Evolutionary conservation across 2,113 vertebrate species (phyloP).

Genomic region (Struthidea cinerea): DNA sequence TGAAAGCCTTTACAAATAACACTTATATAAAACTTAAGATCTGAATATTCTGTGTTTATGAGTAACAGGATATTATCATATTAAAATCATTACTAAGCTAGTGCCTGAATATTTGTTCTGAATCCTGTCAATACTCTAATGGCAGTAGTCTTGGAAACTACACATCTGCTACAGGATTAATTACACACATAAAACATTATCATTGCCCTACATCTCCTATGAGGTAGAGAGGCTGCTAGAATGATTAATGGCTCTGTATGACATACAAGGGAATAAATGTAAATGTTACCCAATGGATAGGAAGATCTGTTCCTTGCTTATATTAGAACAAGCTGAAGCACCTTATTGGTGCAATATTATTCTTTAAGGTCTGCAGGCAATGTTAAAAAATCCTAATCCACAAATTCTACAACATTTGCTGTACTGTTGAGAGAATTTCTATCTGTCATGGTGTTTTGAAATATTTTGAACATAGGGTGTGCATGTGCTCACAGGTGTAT

Average conservation of each 20-base stretch:
- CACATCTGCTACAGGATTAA: slow-evolving; percentile 76
- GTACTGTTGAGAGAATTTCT: not conserved
- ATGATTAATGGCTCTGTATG: slow-evolving; percentile 67
- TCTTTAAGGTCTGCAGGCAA: not conserved
- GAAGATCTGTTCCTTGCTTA: slow-evolving; percentile 25
- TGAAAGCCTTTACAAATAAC: slow-evolving; percentile 55
- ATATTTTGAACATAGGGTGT: not conserved
- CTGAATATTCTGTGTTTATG: slow-evolving; percentile 57
- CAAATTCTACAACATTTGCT: not conserved
- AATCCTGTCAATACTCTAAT: slow-evolving; percentile 72
- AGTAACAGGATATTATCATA: slow-evolving; percentile 61
- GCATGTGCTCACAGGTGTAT: rapidly evolving
- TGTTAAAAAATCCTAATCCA: not conserved
- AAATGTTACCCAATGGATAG: slow-evolving; percentile 44
- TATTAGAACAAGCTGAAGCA: slow-evolving; percentile 30
- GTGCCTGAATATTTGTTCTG: slow-evolving; percentile 53
- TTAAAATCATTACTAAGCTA: slow-evolving; percentile 69
- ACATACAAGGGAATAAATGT: slow-evolving; percentile 57
- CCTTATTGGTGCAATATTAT: not conserved
- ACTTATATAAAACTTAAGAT: slow-evolving; percentile 53
- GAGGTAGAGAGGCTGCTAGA: slow-evolving; percentile 60
- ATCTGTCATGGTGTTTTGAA: not conserved
- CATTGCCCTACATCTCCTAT: slow-evolving; percentile 71
- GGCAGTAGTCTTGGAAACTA: slow-evolving; percentile 71
- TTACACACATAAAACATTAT: slow-evolving; percentile 78